Evolutionary conservation across 2,797 vertebrate species (phyloP).

Genomic region (Sebastes itinus): DNA sequence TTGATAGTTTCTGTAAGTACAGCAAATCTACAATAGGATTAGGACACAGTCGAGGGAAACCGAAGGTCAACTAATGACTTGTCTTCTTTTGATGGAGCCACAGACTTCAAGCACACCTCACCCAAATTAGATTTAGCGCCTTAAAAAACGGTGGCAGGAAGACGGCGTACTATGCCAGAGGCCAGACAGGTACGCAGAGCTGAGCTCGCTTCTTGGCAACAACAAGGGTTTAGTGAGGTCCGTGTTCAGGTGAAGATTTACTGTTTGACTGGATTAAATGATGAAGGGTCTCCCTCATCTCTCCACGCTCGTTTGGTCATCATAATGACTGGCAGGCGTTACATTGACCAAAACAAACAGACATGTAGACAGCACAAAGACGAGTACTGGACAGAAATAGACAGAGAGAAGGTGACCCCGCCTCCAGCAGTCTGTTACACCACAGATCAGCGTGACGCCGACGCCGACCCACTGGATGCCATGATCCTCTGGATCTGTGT

Average conservation of each 20-base stretch:
- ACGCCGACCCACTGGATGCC: not conserved
- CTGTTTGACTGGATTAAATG: not conserved
- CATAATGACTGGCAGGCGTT: not conserved
- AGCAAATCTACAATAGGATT: constrained; percentile 36
- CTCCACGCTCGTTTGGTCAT: not conserved
- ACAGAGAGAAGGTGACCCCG: constrained; percentile 54
- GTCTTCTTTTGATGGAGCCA: constrained; percentile 15
- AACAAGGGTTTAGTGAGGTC: constrained; percentile 10
- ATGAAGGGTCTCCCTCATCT: not conserved
- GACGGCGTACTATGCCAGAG: constrained; percentile 7
- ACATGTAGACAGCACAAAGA: constrained; percentile 16
- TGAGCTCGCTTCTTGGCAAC: constrained; percentile 20
- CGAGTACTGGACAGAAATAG: constrained; percentile 40
- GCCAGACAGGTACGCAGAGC: not conserved
- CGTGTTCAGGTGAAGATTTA: not conserved
- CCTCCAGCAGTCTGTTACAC: constrained; percentile 48
- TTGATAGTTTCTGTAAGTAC: constrained; percentile 10
- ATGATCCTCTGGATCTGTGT: constrained; percentile 31
- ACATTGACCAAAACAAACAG: not conserved
- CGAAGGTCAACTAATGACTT: constrained; percentile 33
- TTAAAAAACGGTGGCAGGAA: constrained; percentile 32
- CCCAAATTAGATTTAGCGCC: constrained; percentile 41
- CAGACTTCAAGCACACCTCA: constrained; percentile 23
- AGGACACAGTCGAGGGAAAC: constrained; percentile 17
- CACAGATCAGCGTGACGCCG: constrained; percentile 36